Conservation (phyloP, 2,888 invertebrate genomes). For the Tromatobia lineatoria region DNA sequence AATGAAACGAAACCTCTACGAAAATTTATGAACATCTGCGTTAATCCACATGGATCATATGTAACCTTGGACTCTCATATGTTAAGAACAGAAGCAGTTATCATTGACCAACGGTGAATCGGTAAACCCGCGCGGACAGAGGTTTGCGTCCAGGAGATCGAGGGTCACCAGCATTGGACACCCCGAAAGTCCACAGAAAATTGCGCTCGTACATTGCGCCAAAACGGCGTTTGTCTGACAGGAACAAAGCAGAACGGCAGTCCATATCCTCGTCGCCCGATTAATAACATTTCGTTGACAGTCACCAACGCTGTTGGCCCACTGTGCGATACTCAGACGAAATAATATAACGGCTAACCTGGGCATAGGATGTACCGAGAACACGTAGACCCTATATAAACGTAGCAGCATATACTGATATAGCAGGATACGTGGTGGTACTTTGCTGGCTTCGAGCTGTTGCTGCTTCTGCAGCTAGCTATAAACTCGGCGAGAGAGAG, state of each 20-base stretch:
- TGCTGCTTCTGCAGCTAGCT: conserved; percentile 39
- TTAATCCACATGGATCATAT: not conserved
- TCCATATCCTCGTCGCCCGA: conserved; percentile 60
- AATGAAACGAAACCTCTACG: not conserved
- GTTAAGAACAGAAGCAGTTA: not conserved
- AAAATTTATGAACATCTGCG: not conserved
- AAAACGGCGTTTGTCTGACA: conserved; percentile 51
- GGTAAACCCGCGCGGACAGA: conserved; percentile 6
- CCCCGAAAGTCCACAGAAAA: conserved; percentile 59
- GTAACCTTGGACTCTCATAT: not conserved
- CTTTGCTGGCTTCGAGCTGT: conserved; percentile 47
- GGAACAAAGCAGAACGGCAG: conserved; percentile 59
- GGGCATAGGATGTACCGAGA: conserved; percentile 13
- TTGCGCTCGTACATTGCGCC: conserved; percentile 65
- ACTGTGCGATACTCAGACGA: conserved; percentile 45
- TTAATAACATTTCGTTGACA: conserved; percentile 67
- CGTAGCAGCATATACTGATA: conserved; percentile 9
- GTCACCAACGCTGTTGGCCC: conserved; percentile 18
- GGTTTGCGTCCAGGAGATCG: conserved; percentile 25
- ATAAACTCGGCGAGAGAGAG: conserved; percentile 48
- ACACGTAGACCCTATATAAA: conserved; percentile 21
- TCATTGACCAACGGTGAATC: conserved; percentile 1
- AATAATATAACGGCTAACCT: conserved; percentile 53
- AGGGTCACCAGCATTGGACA: not conserved
- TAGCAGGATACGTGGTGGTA: conserved; percentile 40